A percentile compares a stretch with the other conserved stretches of the same genome.
These are phyloP conservation scores for Odontesthes bonariensis DNA, from an alignment of 2,113 vertebrate species.

Conservation along the genomic window DNA sequence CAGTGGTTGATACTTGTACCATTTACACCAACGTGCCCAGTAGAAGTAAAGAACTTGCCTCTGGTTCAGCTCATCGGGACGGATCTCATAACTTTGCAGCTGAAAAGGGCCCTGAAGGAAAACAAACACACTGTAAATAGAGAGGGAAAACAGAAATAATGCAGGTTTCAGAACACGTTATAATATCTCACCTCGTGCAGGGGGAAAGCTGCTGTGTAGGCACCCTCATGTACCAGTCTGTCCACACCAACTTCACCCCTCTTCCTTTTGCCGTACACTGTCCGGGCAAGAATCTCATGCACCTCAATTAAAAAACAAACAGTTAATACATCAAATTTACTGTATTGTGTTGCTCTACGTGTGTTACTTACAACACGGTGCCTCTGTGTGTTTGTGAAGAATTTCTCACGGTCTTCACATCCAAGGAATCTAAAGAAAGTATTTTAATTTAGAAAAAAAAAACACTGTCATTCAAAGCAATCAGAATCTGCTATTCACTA, in stretches of 20 bases:
- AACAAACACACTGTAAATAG: neutral
- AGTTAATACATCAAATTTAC: neutral
- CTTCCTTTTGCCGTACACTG: constrained; percentile 82
- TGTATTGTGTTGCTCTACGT: neutral
- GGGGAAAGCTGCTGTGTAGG: constrained; percentile 82
- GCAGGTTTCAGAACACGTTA: neutral
- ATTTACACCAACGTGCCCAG: constrained; percentile 86
- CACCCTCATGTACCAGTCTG: constrained; percentile 80
- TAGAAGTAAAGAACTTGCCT: constrained; percentile 81
- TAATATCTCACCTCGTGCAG: constrained; percentile 77
- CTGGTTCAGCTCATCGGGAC: constrained; percentile 80
- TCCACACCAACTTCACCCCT: constrained; percentile 82
- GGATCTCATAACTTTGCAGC: constrained; percentile 66
- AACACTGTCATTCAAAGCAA: neutral
- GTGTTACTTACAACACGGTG: constrained; percentile 81
- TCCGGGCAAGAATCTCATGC: constrained; percentile 83
- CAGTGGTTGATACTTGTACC: constrained; percentile 86
- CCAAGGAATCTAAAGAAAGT: constrained; percentile 80
- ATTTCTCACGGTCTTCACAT: constrained; percentile 72
- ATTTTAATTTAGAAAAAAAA: neutral
- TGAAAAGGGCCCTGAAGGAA: constrained; percentile 78
- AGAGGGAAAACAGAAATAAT: neutral
- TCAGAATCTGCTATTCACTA: neutral
- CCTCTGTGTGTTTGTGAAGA: constrained; percentile 85
- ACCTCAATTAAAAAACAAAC: constrained; percentile 67